These are phyloP conservation scores for Unio delphinus DNA, from an alignment of 2,888 invertebrate species.

Conservation along the genomic window DNA sequence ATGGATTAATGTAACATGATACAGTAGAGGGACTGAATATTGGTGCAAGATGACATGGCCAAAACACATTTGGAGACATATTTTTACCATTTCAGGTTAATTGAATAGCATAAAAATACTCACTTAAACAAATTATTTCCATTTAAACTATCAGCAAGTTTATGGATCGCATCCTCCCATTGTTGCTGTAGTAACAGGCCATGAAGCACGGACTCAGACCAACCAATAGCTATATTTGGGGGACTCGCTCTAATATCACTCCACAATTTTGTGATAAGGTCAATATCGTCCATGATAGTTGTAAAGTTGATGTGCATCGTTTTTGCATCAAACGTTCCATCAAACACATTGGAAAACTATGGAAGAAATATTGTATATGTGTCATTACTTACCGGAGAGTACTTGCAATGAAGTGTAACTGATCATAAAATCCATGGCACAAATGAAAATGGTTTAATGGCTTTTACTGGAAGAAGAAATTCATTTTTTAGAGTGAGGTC, in stretches of 20 bases:
- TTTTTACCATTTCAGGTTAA: background rate
- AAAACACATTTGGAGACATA: too few relatives aligned
- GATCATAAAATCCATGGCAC: too few relatives aligned
- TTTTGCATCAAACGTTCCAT: constrained; percentile 3
- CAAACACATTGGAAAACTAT: constrained; percentile 9
- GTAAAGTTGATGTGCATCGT: constrained; percentile 20
- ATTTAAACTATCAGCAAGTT: background rate
- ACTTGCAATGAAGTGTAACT: too few relatives aligned
- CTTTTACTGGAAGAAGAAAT: too few relatives aligned
- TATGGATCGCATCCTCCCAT: constrained; percentile 28
- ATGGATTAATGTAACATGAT: too few relatives aligned
- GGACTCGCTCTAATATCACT: constrained; percentile 22
- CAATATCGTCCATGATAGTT: constrained; percentile 7
- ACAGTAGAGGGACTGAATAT: too few relatives aligned
- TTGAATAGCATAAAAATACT: background rate
- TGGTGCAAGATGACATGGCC: too few relatives aligned
- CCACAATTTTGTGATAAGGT: constrained; percentile 24
- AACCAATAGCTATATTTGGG: constrained; percentile 31
- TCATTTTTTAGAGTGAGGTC: too few relatives aligned
- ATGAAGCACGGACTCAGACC: constrained; percentile 27
- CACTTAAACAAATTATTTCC: constrained; percentile 4
- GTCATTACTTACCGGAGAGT: too few relatives aligned
- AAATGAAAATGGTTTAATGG: too few relatives aligned
- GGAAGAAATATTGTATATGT: background rate
- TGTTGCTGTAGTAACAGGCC: constrained; percentile 20